Conservation (phyloP, 2,888 invertebrate genomes). For the Brassicogethes aeneus region DNA sequence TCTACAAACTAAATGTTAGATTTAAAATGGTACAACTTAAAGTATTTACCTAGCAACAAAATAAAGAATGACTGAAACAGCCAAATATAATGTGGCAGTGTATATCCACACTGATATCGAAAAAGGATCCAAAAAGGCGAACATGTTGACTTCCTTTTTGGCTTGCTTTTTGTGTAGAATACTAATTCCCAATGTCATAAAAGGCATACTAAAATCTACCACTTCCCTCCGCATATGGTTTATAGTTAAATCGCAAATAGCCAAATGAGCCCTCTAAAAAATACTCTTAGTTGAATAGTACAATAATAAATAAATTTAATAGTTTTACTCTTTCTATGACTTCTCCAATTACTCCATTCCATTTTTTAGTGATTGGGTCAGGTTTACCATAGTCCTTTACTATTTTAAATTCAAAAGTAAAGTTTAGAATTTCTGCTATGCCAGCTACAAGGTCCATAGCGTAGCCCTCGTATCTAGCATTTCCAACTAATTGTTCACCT, state of each 20-base stretch:
- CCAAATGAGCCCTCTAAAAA: slow-evolving; percentile 84
- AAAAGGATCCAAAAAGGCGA: slow-evolving; percentile 85
- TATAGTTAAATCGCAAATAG: slow-evolving; percentile 92
- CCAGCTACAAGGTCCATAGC: slow-evolving; percentile 76
- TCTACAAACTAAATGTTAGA: slow-evolving; percentile 41
- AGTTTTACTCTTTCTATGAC: slow-evolving; percentile 59
- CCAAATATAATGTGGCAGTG: slow-evolving; percentile 75
- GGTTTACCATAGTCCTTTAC: slow-evolving; percentile 66
- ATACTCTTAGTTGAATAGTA: too few species aligned
- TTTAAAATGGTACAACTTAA: not conserved
- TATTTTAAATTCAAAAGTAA: slow-evolving; percentile 47
- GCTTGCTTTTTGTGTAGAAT: slow-evolving; percentile 79
- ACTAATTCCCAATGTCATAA: slow-evolving; percentile 89
- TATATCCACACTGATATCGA: slow-evolving; percentile 82
- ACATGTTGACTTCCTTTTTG: slow-evolving; percentile 68
- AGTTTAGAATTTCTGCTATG: slow-evolving; percentile 23
- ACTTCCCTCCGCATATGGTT: slow-evolving; percentile 79
- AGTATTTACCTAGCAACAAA: slow-evolving; percentile 52
- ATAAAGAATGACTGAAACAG: slow-evolving; percentile 73
- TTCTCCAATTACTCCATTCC: slow-evolving; percentile 70
- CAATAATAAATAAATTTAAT: too few species aligned
- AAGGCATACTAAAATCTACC: slow-evolving; percentile 95
- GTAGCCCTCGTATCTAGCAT: slow-evolving; percentile 78
- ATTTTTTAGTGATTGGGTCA: slow-evolving; percentile 57
- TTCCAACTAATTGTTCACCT: slow-evolving; percentile 57